Percentiles rank a stretch among this genome's conserved stretches.
These are phyloP conservation scores for Lacanobia oleracea DNA, from an alignment of 2,888 invertebrate genomes.

Conservation along the genomic window DNA sequence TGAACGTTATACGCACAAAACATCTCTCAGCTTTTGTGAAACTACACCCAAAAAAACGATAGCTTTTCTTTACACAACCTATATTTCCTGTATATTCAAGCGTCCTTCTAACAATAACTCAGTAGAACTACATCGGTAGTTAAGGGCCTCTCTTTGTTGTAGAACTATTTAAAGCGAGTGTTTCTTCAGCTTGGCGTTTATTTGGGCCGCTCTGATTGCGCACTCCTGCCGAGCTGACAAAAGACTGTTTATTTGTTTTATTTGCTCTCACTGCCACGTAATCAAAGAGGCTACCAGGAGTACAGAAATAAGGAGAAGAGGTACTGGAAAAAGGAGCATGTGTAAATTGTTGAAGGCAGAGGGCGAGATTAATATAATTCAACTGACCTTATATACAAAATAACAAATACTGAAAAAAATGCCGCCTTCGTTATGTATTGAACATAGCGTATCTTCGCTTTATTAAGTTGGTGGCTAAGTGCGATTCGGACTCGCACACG, in stretches of 20 bases:
- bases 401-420: too few species aligned
- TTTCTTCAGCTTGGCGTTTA: conserved; percentile 48
- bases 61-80: conserved; percentile 3
- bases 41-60: not conserved
- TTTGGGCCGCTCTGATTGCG: conserved; percentile 60
- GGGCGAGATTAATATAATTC: not conserved
- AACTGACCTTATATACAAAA: too few species aligned
- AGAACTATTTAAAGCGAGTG: conserved; percentile 39
- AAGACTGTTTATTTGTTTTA: conserved; percentile 60
- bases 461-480: too few species aligned
- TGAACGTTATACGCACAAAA: too few species aligned
- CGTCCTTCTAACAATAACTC: conserved; percentile 1
- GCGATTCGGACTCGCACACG: too few species aligned
- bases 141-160: conserved; percentile 29
- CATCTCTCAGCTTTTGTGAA: not conserved
- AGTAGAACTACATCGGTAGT: conserved; percentile 20
- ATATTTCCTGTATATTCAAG: conserved; percentile 4
- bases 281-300: conserved; percentile 46
- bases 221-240: conserved; percentile 55
- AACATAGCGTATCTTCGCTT: too few species aligned
- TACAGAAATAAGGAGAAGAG: conserved; percentile 14
- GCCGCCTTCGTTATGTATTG: too few species aligned
- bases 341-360: not conserved
- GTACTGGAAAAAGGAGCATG: not conserved
- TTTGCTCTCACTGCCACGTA: conserved; percentile 51